Base-by-base conservation (phyloP, 1,140 invertebrate species). In the Oryzaephilus surinamensis region DNA sequence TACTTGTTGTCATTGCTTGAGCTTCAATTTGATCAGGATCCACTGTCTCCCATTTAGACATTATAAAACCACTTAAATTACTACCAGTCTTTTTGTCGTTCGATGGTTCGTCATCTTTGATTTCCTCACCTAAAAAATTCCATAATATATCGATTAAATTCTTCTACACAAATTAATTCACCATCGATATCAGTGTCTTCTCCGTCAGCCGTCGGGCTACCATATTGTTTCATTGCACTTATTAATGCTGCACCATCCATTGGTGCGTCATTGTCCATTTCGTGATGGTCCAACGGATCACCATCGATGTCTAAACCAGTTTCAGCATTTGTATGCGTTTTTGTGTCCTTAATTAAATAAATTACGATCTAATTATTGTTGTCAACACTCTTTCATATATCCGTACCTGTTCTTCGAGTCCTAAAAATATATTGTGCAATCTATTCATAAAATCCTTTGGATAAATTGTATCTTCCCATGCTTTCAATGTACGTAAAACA, bases 401-500 rank as follows among this genome's bases (percentile, higher is more conserved):
- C 6, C 8, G 37, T 45, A 45, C 51, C 28, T 32, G 30, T 13
- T 45, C 47, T 37, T 51, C 45, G 13, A 62, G 41, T 6, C 60
- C 60, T 30, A 62, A 65, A 56, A 99, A 99, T 7, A 88, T 75
- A 61, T 94, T 92, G 58, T 94, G 89, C 24, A 97, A 65, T 59
- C 80, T 82, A 30, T 89, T 77, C 17, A 99, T 69, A 64, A 91
- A 92, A 43, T 98, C 93, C 50, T 84, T 84, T 0, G 94, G 87
- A 70, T 99, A 99, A 32, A 99, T 79, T 83, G 93, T 97, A 54
- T 99, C 97, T 65, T 97, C 92, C 95, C 96, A 99, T 2, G 93
- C 91, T 57, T 88, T 76, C 58, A 99, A 85, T 54, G 92, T 87
- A 54, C 80, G 75, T 70, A 94, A 84, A n/a, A 99, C 85, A 41